Conservation (phyloP, 2,113 vertebrate species). For the Australoheros scitulus region DNA sequence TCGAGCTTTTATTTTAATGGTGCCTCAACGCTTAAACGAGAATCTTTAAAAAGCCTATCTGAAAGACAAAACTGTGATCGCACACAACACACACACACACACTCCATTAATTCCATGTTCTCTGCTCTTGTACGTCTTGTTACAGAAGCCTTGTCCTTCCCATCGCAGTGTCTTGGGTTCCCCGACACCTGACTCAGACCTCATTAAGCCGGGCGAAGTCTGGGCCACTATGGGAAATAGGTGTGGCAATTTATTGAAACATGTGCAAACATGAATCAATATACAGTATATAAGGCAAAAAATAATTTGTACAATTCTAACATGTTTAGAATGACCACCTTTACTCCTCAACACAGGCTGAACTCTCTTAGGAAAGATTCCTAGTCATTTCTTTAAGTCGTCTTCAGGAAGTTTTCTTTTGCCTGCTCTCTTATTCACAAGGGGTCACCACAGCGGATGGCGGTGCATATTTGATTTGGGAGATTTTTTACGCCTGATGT, state of each 20-base stretch:
- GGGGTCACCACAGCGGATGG: background rate
- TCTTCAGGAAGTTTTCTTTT: background rate
- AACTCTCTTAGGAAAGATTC: background rate
- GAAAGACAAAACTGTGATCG: background rate
- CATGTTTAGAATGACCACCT: background rate
- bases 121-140: background rate
- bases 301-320: background rate
- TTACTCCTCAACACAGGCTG: background rate
- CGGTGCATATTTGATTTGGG: background rate
- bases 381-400: no score
- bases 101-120: background rate
- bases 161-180: no score
- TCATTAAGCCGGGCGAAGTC: background rate
- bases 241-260: background rate
- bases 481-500: background rate
- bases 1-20: background rate
- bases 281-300: background rate
- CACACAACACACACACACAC: background rate
- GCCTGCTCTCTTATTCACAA: background rate
- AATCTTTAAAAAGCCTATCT: background rate
- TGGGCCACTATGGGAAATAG: background rate
- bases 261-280: background rate
- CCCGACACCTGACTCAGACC: no score
- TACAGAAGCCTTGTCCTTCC: no score
- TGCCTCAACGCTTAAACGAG: background rate